Percentiles rank a stretch among this genome's conserved stretches.
phyloP scores from a whole-genome alignment of 1,140 invertebrate genomes.

The Sycobia sp. region DNA sequence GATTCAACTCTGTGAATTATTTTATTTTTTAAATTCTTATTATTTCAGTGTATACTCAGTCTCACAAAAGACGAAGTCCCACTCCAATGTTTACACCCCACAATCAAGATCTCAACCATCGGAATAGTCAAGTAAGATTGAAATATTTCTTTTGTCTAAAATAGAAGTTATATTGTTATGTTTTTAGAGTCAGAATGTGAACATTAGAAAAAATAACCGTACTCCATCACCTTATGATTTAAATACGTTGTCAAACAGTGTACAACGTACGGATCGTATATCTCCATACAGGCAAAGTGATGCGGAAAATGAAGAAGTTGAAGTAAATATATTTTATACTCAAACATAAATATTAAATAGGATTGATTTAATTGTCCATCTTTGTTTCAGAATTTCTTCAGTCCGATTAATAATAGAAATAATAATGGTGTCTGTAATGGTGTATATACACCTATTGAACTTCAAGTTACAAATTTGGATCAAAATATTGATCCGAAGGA shows the following conservation, averaged over 20 bases:
- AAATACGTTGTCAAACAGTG: slow-evolving; percentile 36
- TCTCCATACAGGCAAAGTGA: slow-evolving; percentile 53
- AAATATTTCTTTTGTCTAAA: neutral
- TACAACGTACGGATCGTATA: slow-evolving; percentile 46
- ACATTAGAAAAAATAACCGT: slow-evolving; percentile 44
- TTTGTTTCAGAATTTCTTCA: slow-evolving; percentile 53
- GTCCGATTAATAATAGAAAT: slow-evolving; percentile 55
- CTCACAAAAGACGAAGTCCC: slow-evolving; percentile 54
- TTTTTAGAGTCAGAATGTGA: slow-evolving; percentile 44
- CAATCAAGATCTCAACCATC: slow-evolving; percentile 44
- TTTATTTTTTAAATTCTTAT: slow-evolving; percentile 14
- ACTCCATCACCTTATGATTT: slow-evolving; percentile 57
- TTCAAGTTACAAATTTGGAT: slow-evolving; percentile 78
- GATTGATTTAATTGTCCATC: too few species aligned
- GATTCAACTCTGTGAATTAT: too few species aligned
- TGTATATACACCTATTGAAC: slow-evolving; percentile 65
- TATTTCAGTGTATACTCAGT: slow-evolving; percentile 40
- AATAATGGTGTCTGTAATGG: slow-evolving; percentile 40
- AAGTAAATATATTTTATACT: slow-evolving; percentile 39
- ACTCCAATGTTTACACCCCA: slow-evolving; percentile 50
- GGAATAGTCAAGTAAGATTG: slow-evolving; percentile 50
- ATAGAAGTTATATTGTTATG: slow-evolving; percentile 11
- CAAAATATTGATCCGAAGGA: slow-evolving; percentile 74
- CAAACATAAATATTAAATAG: slow-evolving; percentile 38
- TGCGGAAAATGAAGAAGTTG: slow-evolving; percentile 56